Conservation (phyloP, 2,888 invertebrate species). For the Osmoderma eremita region DNA sequence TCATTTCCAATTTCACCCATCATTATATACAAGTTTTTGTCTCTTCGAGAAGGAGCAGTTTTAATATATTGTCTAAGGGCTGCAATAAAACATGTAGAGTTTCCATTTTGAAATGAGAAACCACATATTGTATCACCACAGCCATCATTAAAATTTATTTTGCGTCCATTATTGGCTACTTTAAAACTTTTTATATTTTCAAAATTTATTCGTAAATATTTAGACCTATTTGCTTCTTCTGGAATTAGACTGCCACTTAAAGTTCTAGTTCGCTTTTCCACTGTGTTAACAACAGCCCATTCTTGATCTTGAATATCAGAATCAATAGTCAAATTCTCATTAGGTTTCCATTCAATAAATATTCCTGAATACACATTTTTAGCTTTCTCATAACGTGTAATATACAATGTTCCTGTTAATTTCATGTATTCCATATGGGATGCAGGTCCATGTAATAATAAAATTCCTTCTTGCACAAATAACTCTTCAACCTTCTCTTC, state of each 20-base stretch:
- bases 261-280: conserved; percentile 72
- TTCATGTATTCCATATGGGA: conserved; percentile 72
- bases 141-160: conserved; percentile 74
- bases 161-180: conserved; percentile 67
- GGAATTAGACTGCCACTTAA: conserved; percentile 67
- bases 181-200: conserved; percentile 74
- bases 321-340: conserved; percentile 81
- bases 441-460: conserved; percentile 74
- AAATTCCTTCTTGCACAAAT: conserved; percentile 83
- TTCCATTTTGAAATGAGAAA: conserved; percentile 89
- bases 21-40: conserved; percentile 77
- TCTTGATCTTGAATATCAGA: conserved; percentile 83
- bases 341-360: conserved; percentile 83
- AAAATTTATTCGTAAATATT: conserved; percentile 69
- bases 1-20: conserved; percentile 74
- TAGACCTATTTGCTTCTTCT: conserved; percentile 62
- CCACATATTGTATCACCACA: conserved; percentile 79
- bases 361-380: conserved; percentile 59
- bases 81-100: conserved; percentile 79
- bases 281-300: conserved; percentile 86
- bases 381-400: conserved; percentile 70
- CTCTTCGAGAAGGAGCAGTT: conserved; percentile 76
- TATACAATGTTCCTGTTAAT: conserved; percentile 73
- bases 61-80: conserved; percentile 72
- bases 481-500: conserved; percentile 67